Conservation (phyloP, 1,140 invertebrate genomes). For the Diploscapter pachys region DNA sequence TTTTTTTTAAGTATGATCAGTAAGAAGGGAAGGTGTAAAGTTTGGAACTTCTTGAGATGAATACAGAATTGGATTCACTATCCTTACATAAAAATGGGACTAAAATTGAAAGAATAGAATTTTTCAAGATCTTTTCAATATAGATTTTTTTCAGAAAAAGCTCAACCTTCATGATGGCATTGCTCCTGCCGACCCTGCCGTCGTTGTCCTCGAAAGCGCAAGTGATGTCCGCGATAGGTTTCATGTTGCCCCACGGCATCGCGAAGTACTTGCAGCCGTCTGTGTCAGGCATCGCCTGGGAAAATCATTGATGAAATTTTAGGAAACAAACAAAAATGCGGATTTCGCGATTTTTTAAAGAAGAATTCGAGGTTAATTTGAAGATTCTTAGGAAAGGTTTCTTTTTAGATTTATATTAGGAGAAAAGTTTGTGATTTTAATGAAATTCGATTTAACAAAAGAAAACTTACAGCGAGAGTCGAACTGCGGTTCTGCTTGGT, state of each 20-base stretch:
- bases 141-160: no score
- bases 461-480: slow-evolving; percentile 40
- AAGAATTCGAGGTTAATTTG: neutral
- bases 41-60: no score
- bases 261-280: slow-evolving; percentile 45
- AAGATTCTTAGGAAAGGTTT: neutral
- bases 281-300: slow-evolving; percentile 47
- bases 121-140: no score
- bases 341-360: neutral
- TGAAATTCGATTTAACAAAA: neutral
- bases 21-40: no score
- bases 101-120: no score
- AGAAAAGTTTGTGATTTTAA: slow-evolving; percentile 3
- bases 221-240: slow-evolving; percentile 45
- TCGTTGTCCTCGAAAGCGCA: slow-evolving; percentile 42
- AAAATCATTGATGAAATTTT: neutral
- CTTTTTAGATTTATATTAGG: neutral
- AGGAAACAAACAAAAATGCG: no score
- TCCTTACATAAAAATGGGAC: no score
- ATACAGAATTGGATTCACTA: no score
- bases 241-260: slow-evolving; percentile 55
- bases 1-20: no score
- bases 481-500: slow-evolving; percentile 39
- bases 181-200: slow-evolving; percentile 37
- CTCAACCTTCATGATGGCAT: slow-evolving; percentile 36